These are phyloP conservation scores for Hystrix cristata DNA, from an alignment of 2,113 vertebrate genomes.

Conservation along the genomic window DNA sequence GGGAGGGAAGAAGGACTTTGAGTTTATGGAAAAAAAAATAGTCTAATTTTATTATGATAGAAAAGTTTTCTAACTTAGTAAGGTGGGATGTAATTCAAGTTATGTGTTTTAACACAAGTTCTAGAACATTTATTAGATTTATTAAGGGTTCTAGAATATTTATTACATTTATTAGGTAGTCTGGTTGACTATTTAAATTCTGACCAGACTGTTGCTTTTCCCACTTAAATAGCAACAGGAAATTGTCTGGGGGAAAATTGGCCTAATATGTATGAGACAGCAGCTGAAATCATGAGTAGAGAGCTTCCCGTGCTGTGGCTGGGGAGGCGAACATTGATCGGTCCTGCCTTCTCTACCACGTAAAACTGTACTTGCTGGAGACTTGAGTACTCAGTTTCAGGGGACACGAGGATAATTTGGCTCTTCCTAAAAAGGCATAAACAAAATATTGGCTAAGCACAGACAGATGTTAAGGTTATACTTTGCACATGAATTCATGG, in stretches of 20 bases:
- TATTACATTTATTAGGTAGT: neutral
- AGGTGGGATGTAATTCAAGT: neutral
- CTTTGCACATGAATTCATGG: constrained; percentile 82
- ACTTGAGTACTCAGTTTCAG: constrained; percentile 81
- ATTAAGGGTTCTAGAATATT: neutral
- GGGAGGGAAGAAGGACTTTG: neutral
- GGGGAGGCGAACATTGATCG: constrained; percentile 7
- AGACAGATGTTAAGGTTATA: constrained; percentile 88
- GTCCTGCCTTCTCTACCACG: constrained; percentile 76
- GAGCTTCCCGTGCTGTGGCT: constrained; percentile 53
- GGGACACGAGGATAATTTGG: constrained; percentile 82
- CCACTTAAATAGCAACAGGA: constrained; percentile 41
- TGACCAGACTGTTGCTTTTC: neutral
- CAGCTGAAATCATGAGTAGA: constrained; percentile 6
- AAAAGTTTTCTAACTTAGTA: neutral
- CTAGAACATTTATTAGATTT: neutral
- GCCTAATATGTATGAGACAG: constrained; percentile 46
- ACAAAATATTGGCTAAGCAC: constrained; percentile 81
- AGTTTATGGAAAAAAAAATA: neutral
- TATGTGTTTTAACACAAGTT: constrained; percentile 22
- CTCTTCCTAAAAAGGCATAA: constrained; percentile 82
- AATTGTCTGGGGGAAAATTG: constrained; percentile 39
- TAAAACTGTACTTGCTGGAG: constrained; percentile 78
- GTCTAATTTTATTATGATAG: neutral
- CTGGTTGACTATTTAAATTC: constrained; percentile 61